phyloP scores from a whole-genome alignment of 2,797 vertebrate species.

The Xyrichtys novacula region DNA sequence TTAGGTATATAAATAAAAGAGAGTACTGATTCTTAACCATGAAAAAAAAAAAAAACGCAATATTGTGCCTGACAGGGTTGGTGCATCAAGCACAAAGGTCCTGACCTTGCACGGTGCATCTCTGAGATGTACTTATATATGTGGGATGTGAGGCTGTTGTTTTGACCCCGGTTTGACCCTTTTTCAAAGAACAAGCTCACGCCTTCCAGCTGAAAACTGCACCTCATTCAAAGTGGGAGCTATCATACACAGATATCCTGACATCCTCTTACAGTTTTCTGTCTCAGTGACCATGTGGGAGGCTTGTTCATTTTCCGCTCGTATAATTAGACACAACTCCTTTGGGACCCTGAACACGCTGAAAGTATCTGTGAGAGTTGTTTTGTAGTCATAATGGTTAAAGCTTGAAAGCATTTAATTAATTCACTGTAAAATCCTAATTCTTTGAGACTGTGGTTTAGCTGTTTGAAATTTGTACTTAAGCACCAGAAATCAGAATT shows the following conservation, averaged over 20 bases:
- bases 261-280: slow-evolving; percentile 9
- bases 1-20: no score
- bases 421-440: not conserved
- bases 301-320: not conserved
- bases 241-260: not conserved
- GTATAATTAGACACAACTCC: slow-evolving; percentile 12
- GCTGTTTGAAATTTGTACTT: not conserved
- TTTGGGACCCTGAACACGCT: not conserved
- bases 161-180: slow-evolving; percentile 12
- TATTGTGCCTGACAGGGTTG: no score
- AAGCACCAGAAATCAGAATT: not conserved
- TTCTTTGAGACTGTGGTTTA: not conserved
- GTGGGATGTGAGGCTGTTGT: not conserved
- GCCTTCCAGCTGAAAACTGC: not conserved
- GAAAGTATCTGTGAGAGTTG: not conserved
- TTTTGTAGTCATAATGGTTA: not conserved
- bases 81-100: not conserved
- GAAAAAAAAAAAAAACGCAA: no score
- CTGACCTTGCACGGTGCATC: not conserved
- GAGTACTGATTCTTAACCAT: no score
- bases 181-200: not conserved
- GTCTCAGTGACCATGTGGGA: not conserved
- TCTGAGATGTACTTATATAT: not conserved
- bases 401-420: not conserved
- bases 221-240: not conserved